Evolutionary conservation across 2,888 invertebrate species (phyloP), one percentile per base, ranked within the genome.

Genomic region (Lasiommata megera): DNA sequence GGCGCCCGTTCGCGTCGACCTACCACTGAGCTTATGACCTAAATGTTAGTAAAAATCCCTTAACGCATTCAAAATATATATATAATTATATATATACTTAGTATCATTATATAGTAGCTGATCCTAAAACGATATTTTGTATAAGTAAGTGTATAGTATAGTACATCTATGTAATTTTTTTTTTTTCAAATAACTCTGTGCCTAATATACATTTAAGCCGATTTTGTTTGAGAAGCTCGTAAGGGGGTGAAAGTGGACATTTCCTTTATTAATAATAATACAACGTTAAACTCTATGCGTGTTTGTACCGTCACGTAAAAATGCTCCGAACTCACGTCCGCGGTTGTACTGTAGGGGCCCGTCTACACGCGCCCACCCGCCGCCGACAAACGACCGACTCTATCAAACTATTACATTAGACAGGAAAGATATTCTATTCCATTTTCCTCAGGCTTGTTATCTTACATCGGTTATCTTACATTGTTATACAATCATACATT

Each of bases 21-120:
- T 81, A 80, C 79, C 77, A 80, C 73, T 70, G 79, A 81, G 82
- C 82, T 88, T 87, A 87, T 70, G 76, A 79, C 73, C 86, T 88
- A 85, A 77, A 80, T 86, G 87, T 89, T 89, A 89, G 88, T 89
- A 88, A 88, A 89, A 88, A 88, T 86, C 80, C 83, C 87, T 88
- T 88, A 87, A 88, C 86, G 76, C 85, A 86, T 88, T 88, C 88
- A 87, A 88, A 83, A 89, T 88, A 89, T 88, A 88, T 88, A 87
- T 82, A 84, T 80, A 82, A 69, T 68, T 72, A 72, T 77, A 78
- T 82, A 46, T 46, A 46, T 46, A 31, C 29, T 46, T 46, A 84
- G 77, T 63, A 46, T 46, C 62, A 50, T 60, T 58, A 79, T 80
- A 79, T 72, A 79, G 74, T 81, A 84, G 85, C 85, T 81, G 87